These are phyloP conservation scores for Caenorhabditis sinica DNA, from an alignment of 2,888 invertebrate genomes.

Conservation along the genomic window DNA sequence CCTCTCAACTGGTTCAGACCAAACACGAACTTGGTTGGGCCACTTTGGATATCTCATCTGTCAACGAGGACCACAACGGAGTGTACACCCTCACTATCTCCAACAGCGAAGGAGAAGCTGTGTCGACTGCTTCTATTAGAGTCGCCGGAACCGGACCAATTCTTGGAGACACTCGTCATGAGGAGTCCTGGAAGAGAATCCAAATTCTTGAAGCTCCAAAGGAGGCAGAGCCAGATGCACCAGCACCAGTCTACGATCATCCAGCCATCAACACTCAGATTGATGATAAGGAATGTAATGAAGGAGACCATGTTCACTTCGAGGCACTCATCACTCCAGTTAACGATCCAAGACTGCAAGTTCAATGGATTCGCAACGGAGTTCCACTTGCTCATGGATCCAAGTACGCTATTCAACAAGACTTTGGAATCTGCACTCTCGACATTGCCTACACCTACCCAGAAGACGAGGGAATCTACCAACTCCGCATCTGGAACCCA, in stretches of 20 bases:
- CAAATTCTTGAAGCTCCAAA: constrained; percentile 84
- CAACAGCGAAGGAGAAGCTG: constrained; percentile 95
- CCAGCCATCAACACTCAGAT: constrained; percentile 90
- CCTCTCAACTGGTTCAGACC: constrained; percentile 84
- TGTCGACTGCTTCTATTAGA: constrained; percentile 95
- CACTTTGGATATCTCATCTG: constrained; percentile 90
- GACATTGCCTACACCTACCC: constrained; percentile 90
- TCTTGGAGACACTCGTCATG: constrained; percentile 93
- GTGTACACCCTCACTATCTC: constrained; percentile 95
- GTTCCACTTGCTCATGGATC: constrained; percentile 82
- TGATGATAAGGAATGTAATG: constrained; percentile 89
- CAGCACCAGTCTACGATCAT: constrained; percentile 79
- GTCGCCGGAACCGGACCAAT: constrained; percentile 81
- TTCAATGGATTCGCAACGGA: constrained; percentile 84
- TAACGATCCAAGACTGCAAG: constrained; percentile 93
- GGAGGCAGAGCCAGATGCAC: constrained; percentile 71
- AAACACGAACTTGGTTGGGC: constrained; percentile 92
- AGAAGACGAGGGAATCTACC: constrained; percentile 97
- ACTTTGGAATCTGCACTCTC: constrained; percentile 95
- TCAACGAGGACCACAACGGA: constrained; percentile 90
- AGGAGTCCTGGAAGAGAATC: constrained; percentile 93
- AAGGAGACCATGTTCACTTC: constrained; percentile 94
- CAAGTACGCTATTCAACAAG: constrained; percentile 90
- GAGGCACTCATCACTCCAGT: constrained; percentile 95
- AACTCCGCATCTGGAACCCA: constrained; percentile 93